Conservation (phyloP, 2,797 vertebrate species). For the Chromobotia macracanthus region DNA sequence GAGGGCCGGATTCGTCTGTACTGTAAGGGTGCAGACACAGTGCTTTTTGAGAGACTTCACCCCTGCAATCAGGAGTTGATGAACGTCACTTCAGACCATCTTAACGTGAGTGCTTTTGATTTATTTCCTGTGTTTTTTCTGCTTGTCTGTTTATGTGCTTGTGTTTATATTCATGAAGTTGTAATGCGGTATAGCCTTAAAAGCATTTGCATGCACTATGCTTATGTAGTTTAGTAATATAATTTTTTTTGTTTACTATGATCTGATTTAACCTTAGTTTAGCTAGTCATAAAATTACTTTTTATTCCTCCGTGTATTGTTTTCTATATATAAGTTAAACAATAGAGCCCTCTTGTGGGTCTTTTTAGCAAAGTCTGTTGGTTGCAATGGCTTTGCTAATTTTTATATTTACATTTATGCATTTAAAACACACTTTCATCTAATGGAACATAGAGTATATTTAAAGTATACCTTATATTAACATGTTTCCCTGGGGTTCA, state of each 20-base stretch:
- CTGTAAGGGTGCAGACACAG: conserved; percentile 94
- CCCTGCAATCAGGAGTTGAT: conserved; percentile 82
- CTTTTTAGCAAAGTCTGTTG: background rate
- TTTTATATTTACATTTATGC: background rate
- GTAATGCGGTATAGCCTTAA: background rate
- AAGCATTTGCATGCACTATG: background rate
- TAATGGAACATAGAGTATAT: background rate
- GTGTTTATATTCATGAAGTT: background rate
- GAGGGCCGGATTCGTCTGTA: conserved; percentile 90
- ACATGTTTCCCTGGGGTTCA: no score
- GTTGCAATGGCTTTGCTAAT: background rate
- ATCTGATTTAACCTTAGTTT: background rate
- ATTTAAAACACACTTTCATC: background rate
- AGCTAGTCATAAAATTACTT: background rate
- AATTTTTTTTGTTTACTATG: background rate
- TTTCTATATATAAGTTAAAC: background rate
- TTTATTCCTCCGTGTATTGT: background rate
- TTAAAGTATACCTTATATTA: no score
- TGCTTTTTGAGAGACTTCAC: conserved; percentile 87
- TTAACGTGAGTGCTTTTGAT: conserved; percentile 78
- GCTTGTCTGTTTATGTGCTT: background rate
- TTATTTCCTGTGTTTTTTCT: background rate
- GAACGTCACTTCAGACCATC: conserved; percentile 87
- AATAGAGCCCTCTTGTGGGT: conserved; percentile 39
- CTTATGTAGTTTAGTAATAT: background rate